A percentile compares a stretch with the other conserved stretches of the same genome.
Evolutionary conservation across 2,888 invertebrate genomes (phyloP).

Genomic region (Aelia acuminata): DNA sequence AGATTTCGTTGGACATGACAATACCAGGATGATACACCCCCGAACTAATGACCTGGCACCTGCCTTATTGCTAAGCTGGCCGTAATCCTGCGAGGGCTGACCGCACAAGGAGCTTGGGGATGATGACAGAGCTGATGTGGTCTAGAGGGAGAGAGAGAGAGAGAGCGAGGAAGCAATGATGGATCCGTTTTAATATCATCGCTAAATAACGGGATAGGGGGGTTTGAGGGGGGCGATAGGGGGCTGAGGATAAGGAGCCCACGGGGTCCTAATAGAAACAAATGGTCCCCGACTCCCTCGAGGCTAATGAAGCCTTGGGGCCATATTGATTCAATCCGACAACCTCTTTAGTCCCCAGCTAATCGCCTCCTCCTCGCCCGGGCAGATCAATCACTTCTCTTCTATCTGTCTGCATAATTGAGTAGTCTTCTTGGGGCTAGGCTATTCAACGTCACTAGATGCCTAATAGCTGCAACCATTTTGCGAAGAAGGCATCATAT

Average conservation of each 20-base stretch:
- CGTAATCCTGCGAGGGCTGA: neutral
- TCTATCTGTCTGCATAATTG: constrained; percentile 11
- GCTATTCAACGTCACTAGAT: neutral
- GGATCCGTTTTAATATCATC: constrained; percentile 48
- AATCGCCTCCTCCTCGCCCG: constrained; percentile 15
- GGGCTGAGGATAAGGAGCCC: constrained; percentile 15
- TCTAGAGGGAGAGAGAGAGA: too few relatives aligned
- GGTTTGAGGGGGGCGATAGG: too few relatives aligned
- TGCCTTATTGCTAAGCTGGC: neutral
- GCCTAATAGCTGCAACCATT: neutral
- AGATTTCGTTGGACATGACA: neutral
- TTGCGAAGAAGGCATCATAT: neutral
- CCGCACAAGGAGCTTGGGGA: neutral
- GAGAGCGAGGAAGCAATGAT: neutral
- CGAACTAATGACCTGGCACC: neutral
- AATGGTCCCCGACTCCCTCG: neutral
- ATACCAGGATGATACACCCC: neutral
- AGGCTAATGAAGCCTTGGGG: constrained; percentile 28
- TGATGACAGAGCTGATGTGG: constrained; percentile 15
- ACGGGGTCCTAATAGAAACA: constrained; percentile 29
- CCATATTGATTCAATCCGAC: constrained; percentile 46
- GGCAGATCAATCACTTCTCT: constrained; percentile 30
- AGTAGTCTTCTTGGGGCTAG: neutral
- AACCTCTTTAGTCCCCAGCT: constrained; percentile 28
- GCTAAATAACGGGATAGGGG: too few relatives aligned